Conservation (phyloP, 2,888 invertebrate genomes). For the Perithous albicinctus region DNA sequence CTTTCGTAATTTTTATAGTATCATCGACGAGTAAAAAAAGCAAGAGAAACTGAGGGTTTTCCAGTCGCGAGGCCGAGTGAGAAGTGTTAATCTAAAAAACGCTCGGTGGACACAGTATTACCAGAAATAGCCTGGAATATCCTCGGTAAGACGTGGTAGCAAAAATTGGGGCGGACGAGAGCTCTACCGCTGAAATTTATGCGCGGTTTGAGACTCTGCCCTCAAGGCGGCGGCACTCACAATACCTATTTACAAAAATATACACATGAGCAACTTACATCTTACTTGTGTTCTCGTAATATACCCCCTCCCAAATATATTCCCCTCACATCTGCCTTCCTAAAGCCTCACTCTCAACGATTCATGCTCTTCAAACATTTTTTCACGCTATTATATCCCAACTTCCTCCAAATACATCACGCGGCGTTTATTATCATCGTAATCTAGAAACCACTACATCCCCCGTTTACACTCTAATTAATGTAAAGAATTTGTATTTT, state of each 20-base stretch:
- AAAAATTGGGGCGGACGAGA: conserved; percentile 80
- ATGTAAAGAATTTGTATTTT: conserved; percentile 83
- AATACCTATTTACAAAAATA: conserved; percentile 84
- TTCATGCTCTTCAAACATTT: conserved; percentile 48
- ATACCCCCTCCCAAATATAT: conserved; percentile 58
- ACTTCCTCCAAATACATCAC: conserved; percentile 70
- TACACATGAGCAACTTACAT: conserved; percentile 84
- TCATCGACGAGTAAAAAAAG: not conserved
- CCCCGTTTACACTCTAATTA: conserved; percentile 78
- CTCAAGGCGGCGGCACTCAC: conserved; percentile 83
- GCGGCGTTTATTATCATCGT: conserved; percentile 69
- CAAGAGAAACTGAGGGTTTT: conserved; percentile 35
- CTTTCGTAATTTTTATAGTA: conserved; percentile 2
- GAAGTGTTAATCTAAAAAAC: conserved; percentile 48
- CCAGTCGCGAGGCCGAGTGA: conserved; percentile 28
- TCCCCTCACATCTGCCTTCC: conserved; percentile 55
- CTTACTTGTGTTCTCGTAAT: conserved; percentile 71
- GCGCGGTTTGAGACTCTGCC: conserved; percentile 72
- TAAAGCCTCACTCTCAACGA: conserved; percentile 55
- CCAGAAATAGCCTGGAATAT: conserved; percentile 76
- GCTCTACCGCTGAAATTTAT: conserved; percentile 68
- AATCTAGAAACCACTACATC: conserved; percentile 79
- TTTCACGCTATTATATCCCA: conserved; percentile 66
- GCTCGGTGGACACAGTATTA: conserved; percentile 63
- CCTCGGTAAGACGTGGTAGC: conserved; percentile 82